A percentile compares a stretch with the other conserved stretches of the same genome.
phyloP scores from a whole-genome alignment of 2,888 invertebrate species.

The Cabera pusaria region DNA sequence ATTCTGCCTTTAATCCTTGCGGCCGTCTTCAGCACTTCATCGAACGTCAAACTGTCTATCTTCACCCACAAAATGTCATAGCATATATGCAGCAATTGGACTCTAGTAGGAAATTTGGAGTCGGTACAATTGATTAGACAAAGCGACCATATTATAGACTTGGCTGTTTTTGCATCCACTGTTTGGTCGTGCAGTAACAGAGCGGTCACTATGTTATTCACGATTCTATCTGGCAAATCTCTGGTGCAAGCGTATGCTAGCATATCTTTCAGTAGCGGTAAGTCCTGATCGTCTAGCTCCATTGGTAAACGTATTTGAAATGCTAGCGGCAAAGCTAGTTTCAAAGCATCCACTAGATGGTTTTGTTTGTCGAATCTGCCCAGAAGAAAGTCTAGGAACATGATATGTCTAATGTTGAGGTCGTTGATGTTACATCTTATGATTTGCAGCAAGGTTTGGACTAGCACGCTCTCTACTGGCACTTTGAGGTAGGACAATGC shows the following conservation, averaged over 20 bases:
- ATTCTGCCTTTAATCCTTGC: slow-evolving; percentile 73
- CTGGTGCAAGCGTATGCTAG: slow-evolving; percentile 78
- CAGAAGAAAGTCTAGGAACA: slow-evolving; percentile 85
- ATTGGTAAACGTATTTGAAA: slow-evolving; percentile 85
- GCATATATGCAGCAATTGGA: slow-evolving; percentile 77
- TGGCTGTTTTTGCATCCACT: slow-evolving; percentile 70
- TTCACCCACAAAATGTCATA: slow-evolving; percentile 71
- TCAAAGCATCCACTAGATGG: slow-evolving; percentile 85
- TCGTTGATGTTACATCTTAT: slow-evolving; percentile 84
- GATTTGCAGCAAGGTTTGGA: slow-evolving; percentile 85
- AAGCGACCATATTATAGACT: slow-evolving; percentile 82
- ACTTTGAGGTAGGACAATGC: slow-evolving; percentile 83
- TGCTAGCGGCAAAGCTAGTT: slow-evolving; percentile 85
- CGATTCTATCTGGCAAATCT: slow-evolving; percentile 72
- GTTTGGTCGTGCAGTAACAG: slow-evolving; percentile 69
- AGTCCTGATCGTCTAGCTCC: slow-evolving; percentile 82
- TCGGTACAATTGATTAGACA: slow-evolving; percentile 72
- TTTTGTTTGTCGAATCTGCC: slow-evolving; percentile 68
- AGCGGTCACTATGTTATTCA: slow-evolving; percentile 78
- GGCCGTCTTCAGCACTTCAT: slow-evolving; percentile 76
- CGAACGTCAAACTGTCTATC: slow-evolving; percentile 64
- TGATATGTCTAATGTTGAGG: slow-evolving; percentile 83
- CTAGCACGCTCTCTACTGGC: slow-evolving; percentile 80
- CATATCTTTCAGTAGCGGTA: slow-evolving; percentile 76
- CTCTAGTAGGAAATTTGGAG: slow-evolving; percentile 61